These are phyloP conservation scores for Oophaga sylvatica DNA, from an alignment of 2,797 vertebrate genomes.

Conservation along the genomic window DNA sequence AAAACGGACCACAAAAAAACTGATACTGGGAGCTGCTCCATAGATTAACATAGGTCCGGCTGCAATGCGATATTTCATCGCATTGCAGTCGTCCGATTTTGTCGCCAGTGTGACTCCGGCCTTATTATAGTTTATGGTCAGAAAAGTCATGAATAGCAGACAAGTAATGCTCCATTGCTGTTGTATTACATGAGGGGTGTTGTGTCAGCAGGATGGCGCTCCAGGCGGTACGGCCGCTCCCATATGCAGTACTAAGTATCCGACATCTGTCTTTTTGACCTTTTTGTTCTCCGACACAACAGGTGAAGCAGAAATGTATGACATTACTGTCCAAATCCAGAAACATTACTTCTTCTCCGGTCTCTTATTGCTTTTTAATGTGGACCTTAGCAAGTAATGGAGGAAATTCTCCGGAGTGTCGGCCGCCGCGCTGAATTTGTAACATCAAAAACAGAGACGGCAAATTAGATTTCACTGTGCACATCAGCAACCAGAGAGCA, in stretches of 20 bases:
- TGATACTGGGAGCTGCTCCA: too few relatives aligned
- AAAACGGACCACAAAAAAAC: too few relatives aligned
- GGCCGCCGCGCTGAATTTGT: neutral
- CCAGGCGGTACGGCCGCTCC: neutral
- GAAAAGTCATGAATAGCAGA: neutral
- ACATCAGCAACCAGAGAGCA: neutral
- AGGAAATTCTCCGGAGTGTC: neutral
- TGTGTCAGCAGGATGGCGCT: neutral
- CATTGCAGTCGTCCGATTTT: too few relatives aligned
- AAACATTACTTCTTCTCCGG: neutral
- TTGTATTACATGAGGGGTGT: neutral
- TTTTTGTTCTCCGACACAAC: neutral
- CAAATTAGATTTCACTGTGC: constrained; percentile 34
- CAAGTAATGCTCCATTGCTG: neutral
- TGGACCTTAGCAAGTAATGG: neutral
- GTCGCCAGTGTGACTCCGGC: too few relatives aligned
- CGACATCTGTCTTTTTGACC: neutral
- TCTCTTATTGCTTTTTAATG: constrained; percentile 30
- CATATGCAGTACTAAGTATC: neutral
- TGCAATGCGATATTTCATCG: too few relatives aligned
- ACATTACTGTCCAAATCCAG: constrained; percentile 2
- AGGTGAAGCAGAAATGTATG: constrained; percentile 9
- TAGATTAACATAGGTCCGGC: too few relatives aligned
- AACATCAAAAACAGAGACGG: neutral
- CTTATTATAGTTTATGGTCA: neutral